Evolutionary conservation across 2,888 invertebrate genomes (phyloP).

Genomic region (Epistrophella euchroma): DNA sequence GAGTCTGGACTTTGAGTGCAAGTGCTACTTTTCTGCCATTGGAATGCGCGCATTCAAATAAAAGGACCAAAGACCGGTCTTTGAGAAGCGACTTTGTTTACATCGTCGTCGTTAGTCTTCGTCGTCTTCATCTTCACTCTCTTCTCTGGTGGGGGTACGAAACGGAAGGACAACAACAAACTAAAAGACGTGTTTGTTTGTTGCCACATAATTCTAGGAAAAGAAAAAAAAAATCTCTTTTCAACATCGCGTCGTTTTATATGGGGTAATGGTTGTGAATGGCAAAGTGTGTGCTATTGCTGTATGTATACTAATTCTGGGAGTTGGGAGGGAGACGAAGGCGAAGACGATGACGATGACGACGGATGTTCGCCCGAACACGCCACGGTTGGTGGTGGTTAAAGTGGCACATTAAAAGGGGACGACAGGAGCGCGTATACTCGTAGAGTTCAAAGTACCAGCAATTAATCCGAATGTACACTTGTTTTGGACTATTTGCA

Average conservation of each 20-base stretch:
- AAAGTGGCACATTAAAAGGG: slow-evolving; percentile 53
- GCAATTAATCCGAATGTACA: slow-evolving; percentile 66
- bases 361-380: slow-evolving; percentile 56
- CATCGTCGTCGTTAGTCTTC: slow-evolving; percentile 43
- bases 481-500: slow-evolving; percentile 68
- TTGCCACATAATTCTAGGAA: slow-evolving; percentile 70
- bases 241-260: slow-evolving; percentile 37
- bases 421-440: slow-evolving; percentile 2
- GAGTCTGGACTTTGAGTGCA: slow-evolving; percentile 29
- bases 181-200: slow-evolving; percentile 56
- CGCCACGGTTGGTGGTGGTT: slow-evolving; percentile 40
- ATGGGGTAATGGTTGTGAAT: slow-evolving; percentile 54
- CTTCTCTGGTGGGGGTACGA: slow-evolving; percentile 19
- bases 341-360: slow-evolving; percentile 1
- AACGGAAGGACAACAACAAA: slow-evolving; percentile 36
- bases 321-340: background rate
- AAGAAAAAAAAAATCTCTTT: slow-evolving; percentile 66
- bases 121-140: slow-evolving; percentile 9
- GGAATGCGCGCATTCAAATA: slow-evolving; percentile 67
- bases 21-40: slow-evolving; percentile 67
- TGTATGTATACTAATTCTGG: slow-evolving; percentile 16
- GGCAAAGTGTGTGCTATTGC: slow-evolving; percentile 28
- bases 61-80: slow-evolving; percentile 67
- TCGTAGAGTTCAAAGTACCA: slow-evolving; percentile 49
- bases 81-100: slow-evolving; percentile 67